Evolutionary conservation across 2,888 invertebrate species (phyloP), one percentile per base, ranked within the genome.

Genomic region (Sminthurides aquaticus): DNA sequence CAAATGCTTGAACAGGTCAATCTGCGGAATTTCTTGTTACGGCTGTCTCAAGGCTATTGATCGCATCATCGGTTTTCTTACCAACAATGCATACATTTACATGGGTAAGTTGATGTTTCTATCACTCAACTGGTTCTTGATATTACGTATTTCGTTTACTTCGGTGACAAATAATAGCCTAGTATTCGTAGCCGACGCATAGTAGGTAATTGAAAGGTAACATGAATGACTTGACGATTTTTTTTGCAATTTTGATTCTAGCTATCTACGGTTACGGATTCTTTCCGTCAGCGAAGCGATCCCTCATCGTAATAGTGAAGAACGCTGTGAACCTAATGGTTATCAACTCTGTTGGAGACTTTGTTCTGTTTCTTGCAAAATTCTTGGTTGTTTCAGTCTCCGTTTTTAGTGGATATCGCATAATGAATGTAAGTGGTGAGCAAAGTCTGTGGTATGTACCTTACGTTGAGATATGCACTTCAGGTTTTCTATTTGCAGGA

Each of bases 341-440:
- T 2, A 86, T 88, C 58, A 88, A 88, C 79, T 86, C 86, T 25
- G 84, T 88, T 18, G 87, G 87, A 15, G 87, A 87, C 77, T 87
- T 87, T 76, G 84, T 87, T 1, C 77, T 88, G 28, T 84, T 87
- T 72, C 78, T 88, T 56, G 85, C 84, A 28, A 88, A 88, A 81
- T 80, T 85, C 2, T 78, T 85, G 25, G 84, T 88, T 2, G 85
- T 86, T 49, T 80, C 83, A 2, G 79, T 83, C 1, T 86, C 86
- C 0, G 82, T 85, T 18, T 79, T 86, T 11, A 79, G 85, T 57
- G 86, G 86, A 25, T 80, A 85, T 28, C 81, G 82, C 73, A 75
- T 86, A 18, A n/a, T 65, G 48, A 26, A 27, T 2, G 34, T 57
- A 54, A n/a, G n/a, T n/a, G n/a, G n/a, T n/a, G n/a, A n/a, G n/a